These are phyloP conservation scores for Suillia variegata DNA, from an alignment of 2,888 invertebrate species.

Conservation along the genomic window DNA sequence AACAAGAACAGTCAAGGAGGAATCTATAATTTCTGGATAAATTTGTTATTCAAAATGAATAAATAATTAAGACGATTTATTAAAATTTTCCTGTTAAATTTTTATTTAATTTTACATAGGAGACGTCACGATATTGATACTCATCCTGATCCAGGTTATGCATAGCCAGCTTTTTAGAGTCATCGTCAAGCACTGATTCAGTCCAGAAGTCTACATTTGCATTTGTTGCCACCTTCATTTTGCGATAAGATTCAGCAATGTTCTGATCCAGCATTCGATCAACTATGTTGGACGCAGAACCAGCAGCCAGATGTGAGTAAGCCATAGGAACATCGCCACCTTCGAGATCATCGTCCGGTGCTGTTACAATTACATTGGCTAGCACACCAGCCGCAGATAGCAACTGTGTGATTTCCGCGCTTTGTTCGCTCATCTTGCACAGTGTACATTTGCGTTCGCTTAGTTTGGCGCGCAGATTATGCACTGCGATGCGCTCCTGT, in stretches of 20 bases:
- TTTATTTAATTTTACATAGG: too few species aligned
- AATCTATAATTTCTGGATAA: too few species aligned
- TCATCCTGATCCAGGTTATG: conserved; percentile 24
- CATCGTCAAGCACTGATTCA: conserved; percentile 45
- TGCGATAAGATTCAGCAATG: conserved; percentile 51
- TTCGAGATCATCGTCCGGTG: background rate
- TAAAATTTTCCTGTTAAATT: background rate
- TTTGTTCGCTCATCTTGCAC: conserved; percentile 54
- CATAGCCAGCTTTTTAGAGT: conserved; percentile 47
- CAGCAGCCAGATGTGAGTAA: background rate
- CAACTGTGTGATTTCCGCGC: conserved; percentile 41
- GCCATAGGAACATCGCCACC: background rate
- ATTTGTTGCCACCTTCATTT: conserved; percentile 40
- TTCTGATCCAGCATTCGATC: conserved; percentile 55
- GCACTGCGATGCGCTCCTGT: conserved; percentile 55
- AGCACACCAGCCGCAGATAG: background rate
- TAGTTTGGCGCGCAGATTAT: conserved; percentile 47
- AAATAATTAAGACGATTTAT: too few species aligned
- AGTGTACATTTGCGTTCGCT: conserved; percentile 53
- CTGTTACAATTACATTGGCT: background rate
- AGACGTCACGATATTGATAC: background rate
- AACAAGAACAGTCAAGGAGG: too few species aligned
- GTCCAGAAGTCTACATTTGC: conserved; percentile 32
- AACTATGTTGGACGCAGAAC: conserved; percentile 38
- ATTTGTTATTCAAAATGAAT: too few species aligned